Conservation (phyloP, 1,140 invertebrate species). For the Polypedilum pembai region DNA sequence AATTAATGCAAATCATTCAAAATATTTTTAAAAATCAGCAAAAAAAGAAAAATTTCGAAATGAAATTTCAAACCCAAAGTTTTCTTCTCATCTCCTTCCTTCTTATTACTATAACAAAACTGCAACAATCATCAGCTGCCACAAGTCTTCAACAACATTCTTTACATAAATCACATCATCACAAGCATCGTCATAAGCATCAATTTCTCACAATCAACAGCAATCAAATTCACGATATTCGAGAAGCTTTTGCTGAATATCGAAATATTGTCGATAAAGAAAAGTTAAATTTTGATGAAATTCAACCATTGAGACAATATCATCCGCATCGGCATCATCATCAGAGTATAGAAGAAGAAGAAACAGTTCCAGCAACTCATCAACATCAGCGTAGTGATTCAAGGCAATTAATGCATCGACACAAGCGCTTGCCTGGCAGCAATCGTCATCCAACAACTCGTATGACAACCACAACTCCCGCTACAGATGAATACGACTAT, state of each 20-base stretch:
- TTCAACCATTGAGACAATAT: neutral
- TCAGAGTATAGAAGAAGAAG: neutral
- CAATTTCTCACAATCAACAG: neutral
- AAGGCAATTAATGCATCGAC: neutral
- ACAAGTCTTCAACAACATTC: neutral
- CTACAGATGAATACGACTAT: neutral
- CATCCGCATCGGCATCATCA: neutral
- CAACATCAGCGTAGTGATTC: neutral
- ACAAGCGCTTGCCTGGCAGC: neutral
- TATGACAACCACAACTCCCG: neutral
- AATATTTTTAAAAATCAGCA: neutral
- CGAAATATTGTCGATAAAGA: neutral
- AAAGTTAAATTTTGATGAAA: neutral
- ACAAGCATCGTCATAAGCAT: conserved; percentile 11
- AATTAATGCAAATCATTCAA: too few relatives aligned
- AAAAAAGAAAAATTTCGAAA: neutral
- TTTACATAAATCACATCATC: neutral
- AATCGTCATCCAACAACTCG: neutral
- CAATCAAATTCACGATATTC: conserved; percentile 2
- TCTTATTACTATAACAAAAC: neutral
- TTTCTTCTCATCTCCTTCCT: neutral
- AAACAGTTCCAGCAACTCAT: neutral
- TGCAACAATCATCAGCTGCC: neutral
- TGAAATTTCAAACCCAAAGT: neutral
- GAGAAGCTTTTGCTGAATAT: neutral